Evolutionary conservation across 2,797 vertebrate genomes (phyloP).

Genomic region (Myripristis murdjan): DNA sequence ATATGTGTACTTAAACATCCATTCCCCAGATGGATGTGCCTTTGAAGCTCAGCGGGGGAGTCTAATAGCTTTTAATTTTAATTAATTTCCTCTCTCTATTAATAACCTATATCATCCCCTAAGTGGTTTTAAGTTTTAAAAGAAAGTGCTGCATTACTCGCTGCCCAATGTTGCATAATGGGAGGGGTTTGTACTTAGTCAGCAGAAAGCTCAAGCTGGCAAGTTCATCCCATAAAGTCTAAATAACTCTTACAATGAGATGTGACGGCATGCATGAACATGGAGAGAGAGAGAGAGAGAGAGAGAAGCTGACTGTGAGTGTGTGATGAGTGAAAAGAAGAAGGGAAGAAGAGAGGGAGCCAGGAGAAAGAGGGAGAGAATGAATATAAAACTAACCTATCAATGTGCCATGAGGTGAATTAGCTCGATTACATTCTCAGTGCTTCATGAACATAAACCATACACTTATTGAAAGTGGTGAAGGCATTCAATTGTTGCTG

Average conservation of each 20-base stretch:
- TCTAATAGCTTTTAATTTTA: conserved; percentile 76
- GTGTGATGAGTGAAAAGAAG: neutral
- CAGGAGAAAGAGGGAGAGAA: neutral
- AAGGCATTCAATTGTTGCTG: conserved; percentile 12
- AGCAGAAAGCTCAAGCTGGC: conserved; percentile 61
- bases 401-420: neutral
- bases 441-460: conserved; percentile 12
- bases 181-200: conserved; percentile 52
- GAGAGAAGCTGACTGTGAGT: neutral
- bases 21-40: conserved; percentile 48
- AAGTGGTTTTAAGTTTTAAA: conserved; percentile 71
- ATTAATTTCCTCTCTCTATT: conserved; percentile 75
- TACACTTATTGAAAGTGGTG: conserved; percentile 11
- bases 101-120: conserved; percentile 76
- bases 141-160: conserved; percentile 70
- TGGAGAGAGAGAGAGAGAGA: conserved; percentile 8
- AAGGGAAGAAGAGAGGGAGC: neutral
- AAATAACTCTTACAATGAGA: conserved; percentile 39
- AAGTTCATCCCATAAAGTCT: conserved; percentile 48
- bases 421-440: neutral
- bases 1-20: conserved; percentile 53
- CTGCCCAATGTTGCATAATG: conserved; percentile 65
- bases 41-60: conserved; percentile 68
- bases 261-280: conserved; percentile 4
- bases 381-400: neutral